Percentiles rank a stretch among this genome's conserved stretches.
Evolutionary conservation across 1,140 invertebrate species (phyloP).

Genomic region (Zaprionus nigranus): DNA sequence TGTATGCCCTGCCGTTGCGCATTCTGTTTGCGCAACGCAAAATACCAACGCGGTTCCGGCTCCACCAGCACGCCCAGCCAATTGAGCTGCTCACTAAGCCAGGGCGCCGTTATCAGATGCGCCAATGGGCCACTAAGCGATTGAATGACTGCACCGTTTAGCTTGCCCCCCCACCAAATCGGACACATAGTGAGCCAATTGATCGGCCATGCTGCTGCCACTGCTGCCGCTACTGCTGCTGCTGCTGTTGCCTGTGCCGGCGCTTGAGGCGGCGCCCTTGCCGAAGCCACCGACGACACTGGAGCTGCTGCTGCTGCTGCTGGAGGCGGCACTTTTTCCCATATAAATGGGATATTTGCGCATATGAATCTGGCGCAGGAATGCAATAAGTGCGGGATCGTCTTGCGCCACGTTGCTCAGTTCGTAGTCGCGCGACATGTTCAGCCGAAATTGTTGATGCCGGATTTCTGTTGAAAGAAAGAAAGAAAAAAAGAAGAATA

Average conservation of each 20-base stretch:
- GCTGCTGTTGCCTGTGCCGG: conserved; percentile 33
- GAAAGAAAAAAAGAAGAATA: conserved; percentile 14
- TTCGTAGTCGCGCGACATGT: conserved; percentile 91
- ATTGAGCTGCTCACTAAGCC: conserved; percentile 88
- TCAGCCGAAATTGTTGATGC: conserved; percentile 88
- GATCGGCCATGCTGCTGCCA: conserved; percentile 70
- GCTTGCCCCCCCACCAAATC: conserved; percentile 84
- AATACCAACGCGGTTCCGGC: conserved; percentile 89
- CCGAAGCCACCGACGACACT: background rate
- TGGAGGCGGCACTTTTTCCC: conserved; percentile 57
- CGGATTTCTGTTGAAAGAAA: conserved; percentile 85
- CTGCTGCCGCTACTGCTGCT: conserved; percentile 15
- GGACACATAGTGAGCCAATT: conserved; percentile 85
- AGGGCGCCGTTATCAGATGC: conserved; percentile 84
- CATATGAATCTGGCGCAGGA: conserved; percentile 88
- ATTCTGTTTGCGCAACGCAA: conserved; percentile 86
- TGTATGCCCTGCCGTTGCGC: conserved; percentile 86
- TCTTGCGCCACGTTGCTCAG: conserved; percentile 89
- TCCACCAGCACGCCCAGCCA: conserved; percentile 91
- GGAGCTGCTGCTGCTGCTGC: conserved; percentile 40
- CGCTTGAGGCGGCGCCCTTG: conserved; percentile 3
- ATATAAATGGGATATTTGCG: conserved; percentile 84
- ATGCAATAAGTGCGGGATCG: conserved; percentile 89
- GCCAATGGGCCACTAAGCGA: conserved; percentile 85
- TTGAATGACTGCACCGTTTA: conserved; percentile 85